Evolutionary conservation across 2,888 invertebrate genomes (phyloP), one percentile per base, ranked within the genome.

Genomic region (Acanthococcus lagerstroemiae): DNA sequence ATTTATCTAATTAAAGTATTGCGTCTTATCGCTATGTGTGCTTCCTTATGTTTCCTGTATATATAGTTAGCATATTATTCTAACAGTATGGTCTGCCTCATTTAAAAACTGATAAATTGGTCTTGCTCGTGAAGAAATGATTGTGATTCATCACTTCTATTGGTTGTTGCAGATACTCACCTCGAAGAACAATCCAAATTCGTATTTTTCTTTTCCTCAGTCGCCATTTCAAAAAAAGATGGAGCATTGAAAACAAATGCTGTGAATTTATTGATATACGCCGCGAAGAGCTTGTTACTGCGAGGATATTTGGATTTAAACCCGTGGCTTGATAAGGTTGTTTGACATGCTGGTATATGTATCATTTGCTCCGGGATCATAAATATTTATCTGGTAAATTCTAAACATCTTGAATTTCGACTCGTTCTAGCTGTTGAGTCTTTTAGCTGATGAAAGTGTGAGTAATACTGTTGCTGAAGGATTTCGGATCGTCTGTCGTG

Each of bases 301-400:
- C 25, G 60, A 5, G 30, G 50, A 21, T 27, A 9, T 15, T 7
- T 3, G 4, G 27, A 25, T 26, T 19, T 50, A 50, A 50, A 50
- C 21, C 12, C 7, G 5, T 60, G 60, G 26, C 25, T 48, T 12
- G 60, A 60, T 60, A 2, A 50, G 22, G 60, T 60, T 15, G n/a
- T 12, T 50, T 50, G 2, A 1, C 15, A n/a, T n/a, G n/a, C n/a
- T n/a, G n/a, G n/a, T n/a, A n/a, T n/a, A n/a, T n/a, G n/a, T n/a
- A n/a, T n/a, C n/a, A n/a, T n/a, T n/a, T n/a, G n/a, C n/a, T n/a
- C n/a, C n/a, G n/a, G n/a, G n/a, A n/a, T n/a, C n/a, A n/a, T n/a
- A n/a, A n/a, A n/a, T n/a, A n/a, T n/a, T n/a, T n/a, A n/a, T n/a
- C n/a, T n/a, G n/a, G n/a, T n/a, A n/a, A n/a, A n/a, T n/a, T n/a